Base-by-base conservation (phyloP, 2,113 vertebrate species). In the Connochaetes taurinus region DNA sequence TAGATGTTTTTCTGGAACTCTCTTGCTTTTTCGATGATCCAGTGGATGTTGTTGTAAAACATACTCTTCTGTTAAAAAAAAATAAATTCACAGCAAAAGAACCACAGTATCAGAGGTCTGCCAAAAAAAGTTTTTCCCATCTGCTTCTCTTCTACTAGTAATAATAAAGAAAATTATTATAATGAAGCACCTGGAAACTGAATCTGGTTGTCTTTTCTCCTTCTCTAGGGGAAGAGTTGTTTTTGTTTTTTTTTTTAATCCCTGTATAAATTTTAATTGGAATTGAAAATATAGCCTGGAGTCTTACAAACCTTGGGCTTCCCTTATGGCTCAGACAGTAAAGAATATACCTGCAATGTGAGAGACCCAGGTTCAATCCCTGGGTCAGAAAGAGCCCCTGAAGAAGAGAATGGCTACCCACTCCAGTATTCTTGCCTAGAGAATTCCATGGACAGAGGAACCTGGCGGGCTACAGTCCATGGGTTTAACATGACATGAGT, bases 201-300 rank as follows among this genome's bases (percentile, higher is more conserved):
- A 55, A 58, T 55, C 7, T 43, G 19, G 45, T 53, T 64, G 50
- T 71, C 83, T 85, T 55, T 52, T 25, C 43, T n/a, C n/a, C 58
- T 15, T 2, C 3, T 6, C 5, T 12, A 2, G 12, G 40, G 23
- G 19, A 31, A 57, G 2, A 10, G 43, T 50, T 45, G 7, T 50
- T 29, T 14, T 6, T 40, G 40, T 40, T 40, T 14, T 94, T 78
- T 83, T 47, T 88, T 84, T 52, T 50, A 8, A 76, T 76, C 64
- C 76, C 62, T 62, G 52, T 90, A 9, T 92, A 81, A 57, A 86
- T 88, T 94, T 93, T 95, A 74, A 57, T 90, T 94, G 53, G 43
- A 55, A 7, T 86, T 95, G 8, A n/a, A 89, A 13, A 17, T 71
- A 23, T 23, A 57, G 58, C 80, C 85, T 64, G 17, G 15, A 43